Base-by-base conservation (phyloP, 2,797 vertebrate species). In the Chloroceryle inda region DNA sequence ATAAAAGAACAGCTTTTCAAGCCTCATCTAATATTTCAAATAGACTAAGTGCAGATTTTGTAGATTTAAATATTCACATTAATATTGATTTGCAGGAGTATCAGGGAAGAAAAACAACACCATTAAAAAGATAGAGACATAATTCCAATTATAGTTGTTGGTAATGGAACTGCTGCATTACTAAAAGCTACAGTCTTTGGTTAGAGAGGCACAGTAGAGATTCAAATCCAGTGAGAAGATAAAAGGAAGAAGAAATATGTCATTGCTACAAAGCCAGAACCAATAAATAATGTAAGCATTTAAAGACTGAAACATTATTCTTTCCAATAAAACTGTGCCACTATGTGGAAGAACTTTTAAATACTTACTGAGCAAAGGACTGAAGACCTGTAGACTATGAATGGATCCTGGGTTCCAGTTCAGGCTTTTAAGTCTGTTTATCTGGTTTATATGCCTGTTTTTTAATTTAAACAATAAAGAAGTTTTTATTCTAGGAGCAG, bases 41-140 rank as follows among this genome's bases (percentile, higher is more conserved):
- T 37, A 87, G 66, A 92, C 53, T 89, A 91, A 92, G 80, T 72
- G 52, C 66, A 88, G 85, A 89, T 91, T 89, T 77, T 76, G 47
- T 81, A 91, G 80, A 92, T 96, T 96, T 95, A 94, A 95, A 95
- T 94, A 91, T 94, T 85, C 84, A 67, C 85, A 85, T 76, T 95
- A 96, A 94, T 91, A 94, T 78, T 95, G 92, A 95, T 94, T 92
- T 95, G 49, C 53, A 76, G 47, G 61, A 63, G 63, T 85, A 90
- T 94, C 90, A 75, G 58, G 50, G 50, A 96, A 96, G 94, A 96
- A 94, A 96, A 97, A 91, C 85, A 96, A n/a, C 80, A 63, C 55
- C 53, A 89, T 94, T 95, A 96, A 92, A 95, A 94, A 92, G 81
- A 92, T 14, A 72, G 79, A 89, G 82, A 80, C 53, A 69, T 92